These are phyloP conservation scores for Agriotes lineatus DNA, from an alignment of 2,888 invertebrate genomes.

Conservation along the genomic window DNA sequence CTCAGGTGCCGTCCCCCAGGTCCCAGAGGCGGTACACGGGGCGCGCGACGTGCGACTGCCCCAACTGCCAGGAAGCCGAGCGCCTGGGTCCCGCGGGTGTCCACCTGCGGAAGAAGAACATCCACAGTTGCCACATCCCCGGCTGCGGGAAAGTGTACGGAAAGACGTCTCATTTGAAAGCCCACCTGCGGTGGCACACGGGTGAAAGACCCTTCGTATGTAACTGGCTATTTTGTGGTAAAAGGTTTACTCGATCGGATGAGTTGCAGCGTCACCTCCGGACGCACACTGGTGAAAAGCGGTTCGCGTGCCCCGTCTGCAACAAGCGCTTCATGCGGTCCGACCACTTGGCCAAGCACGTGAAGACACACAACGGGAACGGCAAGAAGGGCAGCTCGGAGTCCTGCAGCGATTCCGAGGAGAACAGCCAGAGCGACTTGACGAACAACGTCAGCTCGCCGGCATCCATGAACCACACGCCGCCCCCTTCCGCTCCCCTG, in stretches of 20 bases:
- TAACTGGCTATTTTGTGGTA: slow-evolving; percentile 98
- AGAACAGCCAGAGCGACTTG: slow-evolving; percentile 79
- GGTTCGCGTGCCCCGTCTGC: slow-evolving; percentile 97
- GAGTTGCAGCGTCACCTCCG: slow-evolving; percentile 95
- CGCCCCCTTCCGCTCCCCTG: slow-evolving; percentile 62
- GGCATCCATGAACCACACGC: slow-evolving; percentile 67
- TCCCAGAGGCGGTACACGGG: slow-evolving; percentile 95
- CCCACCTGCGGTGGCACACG: slow-evolving; percentile 98
- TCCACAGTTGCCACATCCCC: slow-evolving; percentile 95
- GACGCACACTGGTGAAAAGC: slow-evolving; percentile 96
- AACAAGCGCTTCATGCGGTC: slow-evolving; percentile 98
- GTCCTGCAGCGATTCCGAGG: slow-evolving; percentile 91
- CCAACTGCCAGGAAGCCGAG: slow-evolving; percentile 98
- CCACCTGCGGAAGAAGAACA: slow-evolving; percentile 91
- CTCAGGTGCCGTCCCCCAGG: slow-evolving; percentile 88
- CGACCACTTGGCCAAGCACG: slow-evolving; percentile 97
- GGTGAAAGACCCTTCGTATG: slow-evolving; percentile 97
- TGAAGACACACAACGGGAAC: slow-evolving; percentile 93
- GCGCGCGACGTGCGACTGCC: slow-evolving; percentile 97
- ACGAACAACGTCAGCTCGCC: slow-evolving; percentile 67
- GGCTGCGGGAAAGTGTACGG: slow-evolving; percentile 97
- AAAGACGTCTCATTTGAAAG: slow-evolving; percentile 98
- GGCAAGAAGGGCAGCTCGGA: slow-evolving; percentile 85
- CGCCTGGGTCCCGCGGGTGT: slow-evolving; percentile 94
- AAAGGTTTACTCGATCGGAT: slow-evolving; percentile 95